These are phyloP conservation scores for Hapalemur alaotrensis DNA, from an alignment of 2,797 vertebrate genomes.

Conservation along the genomic window DNA sequence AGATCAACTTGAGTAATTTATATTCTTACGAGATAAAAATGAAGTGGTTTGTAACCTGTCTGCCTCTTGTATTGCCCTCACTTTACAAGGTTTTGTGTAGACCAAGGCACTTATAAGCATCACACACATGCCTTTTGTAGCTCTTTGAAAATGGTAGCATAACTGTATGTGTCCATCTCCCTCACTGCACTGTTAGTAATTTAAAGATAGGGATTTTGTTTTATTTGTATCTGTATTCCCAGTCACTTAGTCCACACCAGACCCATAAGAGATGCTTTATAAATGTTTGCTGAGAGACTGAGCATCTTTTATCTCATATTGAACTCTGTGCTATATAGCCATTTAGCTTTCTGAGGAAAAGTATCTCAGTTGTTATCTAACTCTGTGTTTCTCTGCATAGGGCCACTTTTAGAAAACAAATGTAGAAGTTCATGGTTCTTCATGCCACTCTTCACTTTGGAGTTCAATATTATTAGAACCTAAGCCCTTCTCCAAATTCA, in stretches of 20 bases:
- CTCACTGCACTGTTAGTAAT: neutral
- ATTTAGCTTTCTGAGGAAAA: neutral
- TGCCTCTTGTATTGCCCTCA: neutral
- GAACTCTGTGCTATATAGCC: neutral
- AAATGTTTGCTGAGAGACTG: neutral
- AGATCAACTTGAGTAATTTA: neutral
- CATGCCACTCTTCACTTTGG: neutral
- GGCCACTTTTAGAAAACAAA: neutral
- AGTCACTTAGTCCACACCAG: neutral
- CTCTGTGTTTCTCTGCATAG: neutral
- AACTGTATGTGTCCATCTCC: too few species aligned
- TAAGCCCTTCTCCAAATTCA: neutral
- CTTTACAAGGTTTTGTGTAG: neutral
- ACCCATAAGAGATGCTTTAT: neutral
- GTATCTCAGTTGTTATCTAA: neutral
- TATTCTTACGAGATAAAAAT: neutral
- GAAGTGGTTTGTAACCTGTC: neutral
- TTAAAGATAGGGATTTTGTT: neutral
- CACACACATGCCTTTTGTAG: neutral
- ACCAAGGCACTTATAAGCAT: rapidly evolving
- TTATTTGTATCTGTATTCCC: neutral
- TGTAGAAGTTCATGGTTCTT: neutral
- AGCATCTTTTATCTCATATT: neutral
- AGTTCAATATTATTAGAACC: neutral
- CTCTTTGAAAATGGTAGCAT: neutral